Percentiles rank a stretch among this genome's conserved stretches.
Conservation (phyloP, 2,888 invertebrate species). For the Hydrotaea diabolus region DNA sequence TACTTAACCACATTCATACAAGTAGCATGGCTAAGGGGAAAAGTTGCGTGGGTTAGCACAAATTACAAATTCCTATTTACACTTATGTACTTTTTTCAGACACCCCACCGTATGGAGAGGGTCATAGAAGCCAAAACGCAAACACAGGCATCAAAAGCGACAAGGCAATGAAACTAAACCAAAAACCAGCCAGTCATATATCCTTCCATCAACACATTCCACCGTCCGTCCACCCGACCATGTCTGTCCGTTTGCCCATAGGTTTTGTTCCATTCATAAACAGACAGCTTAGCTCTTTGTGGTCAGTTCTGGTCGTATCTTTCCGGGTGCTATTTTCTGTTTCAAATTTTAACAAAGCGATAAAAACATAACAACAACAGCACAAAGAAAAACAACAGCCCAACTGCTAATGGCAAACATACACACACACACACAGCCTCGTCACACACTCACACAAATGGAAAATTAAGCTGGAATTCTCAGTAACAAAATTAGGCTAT, state of each 20-base stretch:
- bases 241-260: neutral
- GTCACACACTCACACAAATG: neutral
- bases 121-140: neutral
- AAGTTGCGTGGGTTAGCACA: constrained; percentile 23
- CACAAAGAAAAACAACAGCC: neutral
- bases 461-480: neutral
- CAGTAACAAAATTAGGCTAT: constrained; percentile 48
- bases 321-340: neutral
- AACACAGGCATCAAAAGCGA: neutral
- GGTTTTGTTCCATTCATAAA: constrained; percentile 17
- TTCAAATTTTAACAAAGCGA: constrained; percentile 25
- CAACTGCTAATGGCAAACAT: neutral
- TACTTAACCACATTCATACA: neutral
- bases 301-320: neutral
- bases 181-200: neutral
- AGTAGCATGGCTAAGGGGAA: neutral
- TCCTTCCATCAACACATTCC: neutral
- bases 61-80: constrained; percentile 9
- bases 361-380: constrained; percentile 14
- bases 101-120: neutral
- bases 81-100: neutral
- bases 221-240: no score
- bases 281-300: neutral
- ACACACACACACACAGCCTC: neutral
- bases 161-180: neutral